Evolutionary conservation across 1,140 invertebrate genomes (phyloP).

Genomic region (Megalonaias nervosa): DNA sequence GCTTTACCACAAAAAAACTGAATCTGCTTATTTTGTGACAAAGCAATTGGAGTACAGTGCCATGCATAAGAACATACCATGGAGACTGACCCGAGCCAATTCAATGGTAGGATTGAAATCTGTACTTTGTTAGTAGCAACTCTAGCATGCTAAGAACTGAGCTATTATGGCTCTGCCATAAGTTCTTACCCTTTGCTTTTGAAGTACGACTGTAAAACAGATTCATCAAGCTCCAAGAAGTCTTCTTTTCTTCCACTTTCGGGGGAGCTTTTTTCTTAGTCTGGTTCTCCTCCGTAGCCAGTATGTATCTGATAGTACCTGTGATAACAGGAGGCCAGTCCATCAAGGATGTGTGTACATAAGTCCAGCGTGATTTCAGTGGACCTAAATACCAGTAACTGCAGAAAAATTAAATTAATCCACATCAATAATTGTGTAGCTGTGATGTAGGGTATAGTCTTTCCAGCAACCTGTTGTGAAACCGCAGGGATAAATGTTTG

Average conservation of each 20-base stretch:
- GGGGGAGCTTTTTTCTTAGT: conserved; percentile 16
- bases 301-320: conserved; percentile 80
- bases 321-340: conserved; percentile 78
- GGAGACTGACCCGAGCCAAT: too few species aligned
- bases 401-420: conserved; percentile 15
- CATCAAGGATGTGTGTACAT: conserved; percentile 78
- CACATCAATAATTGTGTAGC: too few species aligned
- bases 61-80: too few species aligned
- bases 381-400: conserved; percentile 89
- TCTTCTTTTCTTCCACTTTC: background rate
- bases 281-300: conserved; percentile 46
- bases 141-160: too few species aligned
- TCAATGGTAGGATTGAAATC: too few species aligned
- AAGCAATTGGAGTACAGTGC: too few species aligned
- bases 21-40: too few species aligned
- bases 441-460: too few species aligned
- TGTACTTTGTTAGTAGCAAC: too few species aligned
- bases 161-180: background rate
- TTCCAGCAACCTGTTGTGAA: too few species aligned
- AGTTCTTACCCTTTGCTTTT: conserved; percentile 4
- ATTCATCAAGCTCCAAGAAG: conserved; percentile 40
- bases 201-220: conserved; percentile 26
- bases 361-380: conserved; percentile 82
- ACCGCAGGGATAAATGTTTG: too few species aligned
- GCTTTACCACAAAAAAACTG: too few species aligned